phyloP scores from a whole-genome alignment of 1,140 invertebrate genomes.

The Heliothis virescens region DNA sequence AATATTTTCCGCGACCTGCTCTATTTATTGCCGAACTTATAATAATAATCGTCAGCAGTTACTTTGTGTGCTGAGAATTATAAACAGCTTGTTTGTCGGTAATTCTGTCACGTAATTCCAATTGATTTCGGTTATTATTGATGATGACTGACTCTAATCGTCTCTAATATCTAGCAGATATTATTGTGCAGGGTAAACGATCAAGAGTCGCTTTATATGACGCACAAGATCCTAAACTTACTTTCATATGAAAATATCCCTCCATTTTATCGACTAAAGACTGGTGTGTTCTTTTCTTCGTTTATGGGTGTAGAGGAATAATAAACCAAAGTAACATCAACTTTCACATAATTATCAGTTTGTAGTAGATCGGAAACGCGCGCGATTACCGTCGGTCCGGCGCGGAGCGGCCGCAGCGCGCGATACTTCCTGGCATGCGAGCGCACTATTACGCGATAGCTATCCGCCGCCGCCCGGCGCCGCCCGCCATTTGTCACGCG shows the following conservation, averaged over 20 bases:
- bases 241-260: no score
- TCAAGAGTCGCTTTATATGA: no score
- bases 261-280: no score
- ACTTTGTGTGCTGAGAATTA: not conserved
- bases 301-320: not conserved
- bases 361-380: not conserved
- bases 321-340: not conserved
- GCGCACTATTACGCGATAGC: conserved; percentile 48
- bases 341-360: conserved; percentile 1
- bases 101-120: not conserved
- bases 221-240: no score
- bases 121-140: no score
- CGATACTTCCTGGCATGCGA: conserved; percentile 34
- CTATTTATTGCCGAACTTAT: conserved; percentile 5
- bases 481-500: conserved; percentile 53
- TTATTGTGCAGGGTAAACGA: no score
- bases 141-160: no score
- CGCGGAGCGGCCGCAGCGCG: conserved; percentile 2
- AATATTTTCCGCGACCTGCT: not conserved
- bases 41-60: not conserved
- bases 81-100: not conserved
- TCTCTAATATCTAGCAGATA: no score
- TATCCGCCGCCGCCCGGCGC: conserved; percentile 36
- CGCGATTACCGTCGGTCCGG: not conserved
- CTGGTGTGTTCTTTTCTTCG: not conserved